Percentiles rank a stretch among this genome's conserved stretches.
Evolutionary conservation across 2,888 invertebrate species (phyloP).

Genomic region (Eumacrocentrus americanus): DNA sequence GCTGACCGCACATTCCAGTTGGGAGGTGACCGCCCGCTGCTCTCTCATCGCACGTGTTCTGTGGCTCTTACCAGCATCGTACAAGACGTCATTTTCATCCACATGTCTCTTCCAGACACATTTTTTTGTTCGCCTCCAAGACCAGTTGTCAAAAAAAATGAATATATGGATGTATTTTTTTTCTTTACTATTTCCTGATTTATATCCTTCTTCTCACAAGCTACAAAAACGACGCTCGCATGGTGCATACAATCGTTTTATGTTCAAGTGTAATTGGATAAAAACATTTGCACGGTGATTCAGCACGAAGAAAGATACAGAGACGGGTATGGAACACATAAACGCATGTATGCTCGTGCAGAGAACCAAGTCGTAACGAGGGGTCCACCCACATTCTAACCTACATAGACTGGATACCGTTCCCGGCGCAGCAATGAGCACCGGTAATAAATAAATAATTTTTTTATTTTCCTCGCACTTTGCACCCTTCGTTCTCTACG

Average conservation of each 20-base stretch:
- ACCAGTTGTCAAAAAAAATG: too few species aligned
- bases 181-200: not conserved
- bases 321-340: slow-evolving; percentile 9
- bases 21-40: slow-evolving; percentile 45
- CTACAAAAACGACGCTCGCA: too few species aligned
- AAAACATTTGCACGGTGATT: slow-evolving; percentile 16
- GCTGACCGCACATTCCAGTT: slow-evolving; percentile 52
- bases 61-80: slow-evolving; percentile 9
- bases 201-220: not conserved
- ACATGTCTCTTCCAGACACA: not conserved
- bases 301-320: slow-evolving; percentile 4
- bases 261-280: slow-evolving; percentile 18
- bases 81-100: slow-evolving; percentile 12
- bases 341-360: slow-evolving; percentile 5
- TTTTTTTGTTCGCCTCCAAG: too few species aligned
- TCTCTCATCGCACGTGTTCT: slow-evolving; percentile 12
- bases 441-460: slow-evolving; percentile 28
- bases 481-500: slow-evolving; percentile 3
- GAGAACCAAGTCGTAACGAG: slow-evolving; percentile 29
- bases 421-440: slow-evolving; percentile 29
- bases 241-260: slow-evolving; percentile 10
- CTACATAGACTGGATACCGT: slow-evolving; percentile 47
- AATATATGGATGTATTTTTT: not conserved
- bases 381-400: slow-evolving; percentile 54
- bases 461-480: slow-evolving; percentile 30